phyloP scores from a whole-genome alignment of 23 tunicate species.

The Ascidia mentula region DNA sequence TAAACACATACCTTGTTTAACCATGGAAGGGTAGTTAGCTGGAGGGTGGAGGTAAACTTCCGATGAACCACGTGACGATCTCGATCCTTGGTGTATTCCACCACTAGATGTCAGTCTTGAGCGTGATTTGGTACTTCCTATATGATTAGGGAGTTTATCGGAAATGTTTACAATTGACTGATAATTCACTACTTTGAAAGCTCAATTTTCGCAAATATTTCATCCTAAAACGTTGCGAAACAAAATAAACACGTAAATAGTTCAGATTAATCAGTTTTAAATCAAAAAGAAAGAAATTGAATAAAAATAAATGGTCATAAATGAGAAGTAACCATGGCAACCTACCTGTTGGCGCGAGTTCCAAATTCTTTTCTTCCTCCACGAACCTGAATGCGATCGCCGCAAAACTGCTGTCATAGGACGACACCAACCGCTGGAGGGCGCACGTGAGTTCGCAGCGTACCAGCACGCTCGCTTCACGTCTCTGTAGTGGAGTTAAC shows the following conservation, averaged over 20 bases:
- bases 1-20: slow-evolving; percentile 20
- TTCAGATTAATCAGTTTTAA: no score
- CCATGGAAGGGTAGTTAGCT: slow-evolving; percentile 35
- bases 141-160: no score
- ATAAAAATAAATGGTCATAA: no score
- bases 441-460: slow-evolving; percentile 74
- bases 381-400: slow-evolving; percentile 78
- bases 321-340: background rate
- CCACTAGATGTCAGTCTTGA: no score
- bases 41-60: slow-evolving; percentile 27
- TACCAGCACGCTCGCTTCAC: slow-evolving; percentile 79
- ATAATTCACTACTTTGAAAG: no score
- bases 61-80: background rate
- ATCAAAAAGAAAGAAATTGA: no score
- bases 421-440: slow-evolving; percentile 77
- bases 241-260: no score
- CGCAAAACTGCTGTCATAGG: slow-evolving; percentile 82
- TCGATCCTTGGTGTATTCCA: background rate
- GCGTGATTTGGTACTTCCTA: no score
- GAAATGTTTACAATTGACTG: no score
- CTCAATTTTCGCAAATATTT: no score
- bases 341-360: background rate
- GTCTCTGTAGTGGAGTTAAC: slow-evolving; percentile 42
- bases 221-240: no score
- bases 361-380: slow-evolving; percentile 57